phyloP scores from a whole-genome alignment of 92 coral and sea anemone genomes.

The Zoanthus gigantus region DNA sequence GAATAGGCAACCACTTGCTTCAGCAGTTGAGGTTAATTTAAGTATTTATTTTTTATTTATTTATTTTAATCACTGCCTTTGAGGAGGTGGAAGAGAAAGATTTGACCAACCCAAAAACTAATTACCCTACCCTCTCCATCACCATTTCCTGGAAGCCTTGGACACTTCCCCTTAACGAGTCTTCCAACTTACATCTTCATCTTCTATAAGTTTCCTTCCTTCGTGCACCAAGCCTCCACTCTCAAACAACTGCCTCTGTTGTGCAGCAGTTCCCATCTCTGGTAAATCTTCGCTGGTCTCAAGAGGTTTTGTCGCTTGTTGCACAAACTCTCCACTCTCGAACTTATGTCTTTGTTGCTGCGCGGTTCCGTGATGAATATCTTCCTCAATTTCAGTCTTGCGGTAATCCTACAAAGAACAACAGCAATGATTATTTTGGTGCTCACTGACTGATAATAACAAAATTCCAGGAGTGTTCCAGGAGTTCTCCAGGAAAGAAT shows the following conservation, averaged over 20 bases:
- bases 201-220: slow-evolving; percentile 64
- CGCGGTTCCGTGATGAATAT: slow-evolving; percentile 61
- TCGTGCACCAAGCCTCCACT: slow-evolving; percentile 68
- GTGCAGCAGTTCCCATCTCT: slow-evolving; percentile 61
- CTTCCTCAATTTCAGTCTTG: slow-evolving; percentile 39
- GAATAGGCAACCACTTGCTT: too few species aligned
- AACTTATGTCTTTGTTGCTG: slow-evolving; percentile 65
- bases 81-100: too few species aligned
- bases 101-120: too few species aligned
- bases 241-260: slow-evolving; percentile 71
- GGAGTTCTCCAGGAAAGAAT: too few species aligned
- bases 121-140: too few species aligned
- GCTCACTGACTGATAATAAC: background rate
- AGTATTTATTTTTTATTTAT: too few species aligned
- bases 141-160: too few species aligned
- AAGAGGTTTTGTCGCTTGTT: slow-evolving; percentile 69
- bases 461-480: too few species aligned
- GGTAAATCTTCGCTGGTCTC: slow-evolving; percentile 75
- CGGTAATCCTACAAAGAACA: slow-evolving; percentile 15
- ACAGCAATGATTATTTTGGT: background rate
- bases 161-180: too few species aligned
- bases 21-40: too few species aligned
- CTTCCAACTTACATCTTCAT: slow-evolving; percentile 58
- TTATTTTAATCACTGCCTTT: too few species aligned
- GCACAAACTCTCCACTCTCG: slow-evolving; percentile 76